These are phyloP conservation scores for Acanthococcus lagerstroemiae DNA, from an alignment of 2,888 invertebrate genomes.

Conservation along the genomic window DNA sequence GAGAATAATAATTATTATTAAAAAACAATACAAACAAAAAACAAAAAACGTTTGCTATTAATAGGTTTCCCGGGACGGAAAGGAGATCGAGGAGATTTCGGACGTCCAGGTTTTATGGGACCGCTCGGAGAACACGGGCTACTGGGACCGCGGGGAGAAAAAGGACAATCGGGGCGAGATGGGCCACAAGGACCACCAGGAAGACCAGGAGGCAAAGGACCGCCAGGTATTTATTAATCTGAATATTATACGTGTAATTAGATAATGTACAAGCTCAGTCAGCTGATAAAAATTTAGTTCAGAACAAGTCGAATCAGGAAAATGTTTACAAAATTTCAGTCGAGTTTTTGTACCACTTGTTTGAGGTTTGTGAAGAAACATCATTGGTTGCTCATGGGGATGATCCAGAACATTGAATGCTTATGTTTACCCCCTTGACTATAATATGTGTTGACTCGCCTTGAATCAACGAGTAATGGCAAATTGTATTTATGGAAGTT, in stretches of 20 bases:
- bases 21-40: no score
- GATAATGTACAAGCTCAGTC: background rate
- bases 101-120: slow-evolving; percentile 37
- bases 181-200: slow-evolving; percentile 32
- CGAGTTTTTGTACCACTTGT: no score
- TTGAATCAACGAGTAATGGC: no score
- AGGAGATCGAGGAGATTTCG: slow-evolving; percentile 47
- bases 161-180: slow-evolving; percentile 42
- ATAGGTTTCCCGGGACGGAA: slow-evolving; percentile 43
- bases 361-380: no score
- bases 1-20: no score
- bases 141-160: slow-evolving; percentile 46
- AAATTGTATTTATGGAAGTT: no score
- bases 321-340: no score
- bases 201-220: slow-evolving; percentile 21
- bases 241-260: background rate
- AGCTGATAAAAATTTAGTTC: slow-evolving; percentile 12
- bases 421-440: no score
- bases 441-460: no score
- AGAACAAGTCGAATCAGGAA: no score
- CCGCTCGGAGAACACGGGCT: slow-evolving; percentile 39
- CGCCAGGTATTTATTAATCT: slow-evolving; percentile 9
- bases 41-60: background rate
- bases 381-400: no score
- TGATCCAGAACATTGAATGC: no score